phyloP scores from a whole-genome alignment of 2,888 invertebrate genomes.

The Microplitis manilae region DNA sequence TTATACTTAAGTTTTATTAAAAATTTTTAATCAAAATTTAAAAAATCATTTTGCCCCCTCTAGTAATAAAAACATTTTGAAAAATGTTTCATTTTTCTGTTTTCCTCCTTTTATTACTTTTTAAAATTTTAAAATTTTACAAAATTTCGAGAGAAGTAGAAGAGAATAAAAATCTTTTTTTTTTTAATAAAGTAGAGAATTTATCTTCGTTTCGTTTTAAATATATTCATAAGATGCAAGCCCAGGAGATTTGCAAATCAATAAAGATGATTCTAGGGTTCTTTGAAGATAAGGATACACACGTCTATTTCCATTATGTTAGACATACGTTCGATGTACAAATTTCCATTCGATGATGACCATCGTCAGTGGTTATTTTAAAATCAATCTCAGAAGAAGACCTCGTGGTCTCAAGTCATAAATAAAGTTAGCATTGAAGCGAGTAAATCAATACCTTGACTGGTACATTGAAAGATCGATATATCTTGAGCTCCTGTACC shows the following conservation, averaged over 20 bases:
- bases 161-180: not conserved
- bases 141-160: not conserved
- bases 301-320: constrained; percentile 5
- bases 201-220: constrained; percentile 4
- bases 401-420: constrained; percentile 10
- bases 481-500: constrained; percentile 16
- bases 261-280: constrained; percentile 10
- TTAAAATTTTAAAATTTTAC: too few species aligned
- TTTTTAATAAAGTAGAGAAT: not conserved
- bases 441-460: constrained; percentile 14
- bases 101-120: too few species aligned
- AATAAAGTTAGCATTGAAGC: constrained; percentile 23
- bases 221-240: constrained; percentile 24
- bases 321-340: not conserved
- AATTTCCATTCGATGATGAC: constrained; percentile 20
- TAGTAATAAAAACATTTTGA: too few species aligned
- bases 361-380: constrained; percentile 5
- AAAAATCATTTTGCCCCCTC: too few species aligned
- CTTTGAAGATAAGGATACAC: constrained; percentile 1
- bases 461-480: constrained; percentile 19
- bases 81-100: too few species aligned
- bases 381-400: constrained; percentile 12
- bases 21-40: too few species aligned
- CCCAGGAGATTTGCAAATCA: constrained; percentile 28
- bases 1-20: too few species aligned